Percentiles rank a stretch among this genome's conserved stretches.
Evolutionary conservation across 2,113 vertebrate genomes (phyloP).

Genomic region (Corythaeola cristata): DNA sequence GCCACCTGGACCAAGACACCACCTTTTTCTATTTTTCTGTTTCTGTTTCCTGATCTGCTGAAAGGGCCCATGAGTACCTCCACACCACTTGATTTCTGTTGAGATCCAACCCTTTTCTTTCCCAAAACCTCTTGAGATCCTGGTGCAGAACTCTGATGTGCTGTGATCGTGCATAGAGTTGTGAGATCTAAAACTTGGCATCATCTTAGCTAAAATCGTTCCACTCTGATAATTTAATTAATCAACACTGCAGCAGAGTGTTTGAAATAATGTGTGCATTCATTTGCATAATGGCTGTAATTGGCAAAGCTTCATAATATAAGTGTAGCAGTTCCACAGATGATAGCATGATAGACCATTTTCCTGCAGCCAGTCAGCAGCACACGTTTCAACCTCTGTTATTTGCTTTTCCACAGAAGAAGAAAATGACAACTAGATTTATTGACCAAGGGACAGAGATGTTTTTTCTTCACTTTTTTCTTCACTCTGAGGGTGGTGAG

Average conservation of each 20-base stretch:
- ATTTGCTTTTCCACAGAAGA: slow-evolving; percentile 13
- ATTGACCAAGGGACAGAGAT: neutral
- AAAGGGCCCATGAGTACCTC: neutral
- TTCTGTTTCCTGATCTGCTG: neutral
- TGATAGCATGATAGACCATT: slow-evolving; percentile 1
- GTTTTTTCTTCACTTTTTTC: neutral
- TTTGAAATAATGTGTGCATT: slow-evolving; percentile 67
- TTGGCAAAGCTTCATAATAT: slow-evolving; percentile 37
- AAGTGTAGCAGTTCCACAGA: slow-evolving; percentile 11
- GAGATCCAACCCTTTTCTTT: neutral
- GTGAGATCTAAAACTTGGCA: slow-evolving; percentile 44
- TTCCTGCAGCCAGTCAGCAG: neutral
- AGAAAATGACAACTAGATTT: slow-evolving; percentile 31
- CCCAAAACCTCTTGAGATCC: neutral
- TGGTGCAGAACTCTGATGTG: neutral
- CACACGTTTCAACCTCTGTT: slow-evolving; percentile 16
- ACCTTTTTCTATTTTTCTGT: neutral
- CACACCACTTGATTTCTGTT: neutral
- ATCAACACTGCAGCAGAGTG: slow-evolving; percentile 54
- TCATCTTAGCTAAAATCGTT: slow-evolving; percentile 53
- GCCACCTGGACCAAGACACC: neutral
- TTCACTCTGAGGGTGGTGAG: no score
- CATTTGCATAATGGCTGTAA: slow-evolving; percentile 69
- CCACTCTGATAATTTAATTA: slow-evolving; percentile 71
- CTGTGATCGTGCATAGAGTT: neutral